Evolutionary conservation across 2,113 vertebrate genomes (phyloP).

Genomic region (Arenaria interpres): DNA sequence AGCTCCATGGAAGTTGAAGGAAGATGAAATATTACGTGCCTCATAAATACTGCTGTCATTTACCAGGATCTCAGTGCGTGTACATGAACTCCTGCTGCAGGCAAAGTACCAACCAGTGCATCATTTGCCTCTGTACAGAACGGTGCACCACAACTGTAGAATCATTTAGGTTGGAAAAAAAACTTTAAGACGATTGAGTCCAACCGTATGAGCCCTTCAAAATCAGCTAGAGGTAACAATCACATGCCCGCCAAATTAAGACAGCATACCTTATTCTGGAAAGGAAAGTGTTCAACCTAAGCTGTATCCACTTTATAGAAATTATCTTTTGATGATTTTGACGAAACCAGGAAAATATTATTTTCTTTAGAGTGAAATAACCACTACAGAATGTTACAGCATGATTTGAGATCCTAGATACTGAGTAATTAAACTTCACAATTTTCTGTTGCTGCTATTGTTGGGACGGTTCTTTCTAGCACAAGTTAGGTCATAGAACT

Average conservation of each 20-base stretch:
- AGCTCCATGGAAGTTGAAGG: background rate
- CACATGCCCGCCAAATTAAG: background rate
- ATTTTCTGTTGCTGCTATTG: background rate
- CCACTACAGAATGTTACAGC: background rate
- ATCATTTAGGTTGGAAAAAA: background rate
- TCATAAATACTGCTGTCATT: background rate
- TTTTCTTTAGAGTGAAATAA: background rate
- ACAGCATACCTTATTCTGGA: background rate
- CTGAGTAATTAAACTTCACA: background rate
- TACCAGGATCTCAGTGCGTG: background rate
- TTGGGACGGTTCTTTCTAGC: background rate
- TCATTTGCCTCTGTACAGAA: background rate
- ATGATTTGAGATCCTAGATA: background rate
- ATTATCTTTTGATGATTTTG: background rate
- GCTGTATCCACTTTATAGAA: background rate
- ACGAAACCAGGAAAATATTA: background rate
- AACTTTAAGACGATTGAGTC: background rate
- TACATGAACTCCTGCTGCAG: background rate
- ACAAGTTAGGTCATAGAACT: background rate
- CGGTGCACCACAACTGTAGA: background rate
- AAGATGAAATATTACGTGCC: accelerated
- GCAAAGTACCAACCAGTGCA: background rate
- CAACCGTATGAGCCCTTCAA: accelerated
- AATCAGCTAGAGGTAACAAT: background rate
- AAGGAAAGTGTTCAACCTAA: background rate